Conservation (phyloP, 2,888 invertebrate species). For the Eilema caniola region DNA sequence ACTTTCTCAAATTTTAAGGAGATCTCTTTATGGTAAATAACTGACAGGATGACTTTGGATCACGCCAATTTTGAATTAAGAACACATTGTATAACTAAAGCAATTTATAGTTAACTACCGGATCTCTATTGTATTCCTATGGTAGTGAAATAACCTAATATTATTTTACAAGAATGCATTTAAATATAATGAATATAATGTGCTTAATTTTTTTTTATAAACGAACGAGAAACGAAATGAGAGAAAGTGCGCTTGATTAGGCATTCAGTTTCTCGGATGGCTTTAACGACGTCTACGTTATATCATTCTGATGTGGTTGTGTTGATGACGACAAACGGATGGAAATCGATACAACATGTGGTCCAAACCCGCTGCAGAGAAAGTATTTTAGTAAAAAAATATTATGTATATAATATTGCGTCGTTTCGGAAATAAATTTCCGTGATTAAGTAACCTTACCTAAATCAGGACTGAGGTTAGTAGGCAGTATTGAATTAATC, state of each 20-base stretch:
- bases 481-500: not conserved
- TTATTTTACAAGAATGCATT: not conserved
- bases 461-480: slow-evolving; percentile 6
- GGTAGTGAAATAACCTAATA: slow-evolving; percentile 8
- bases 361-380: slow-evolving; percentile 40
- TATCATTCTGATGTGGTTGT: slow-evolving; percentile 26
- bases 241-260: slow-evolving; percentile 42
- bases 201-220: slow-evolving; percentile 13
- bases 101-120: slow-evolving; percentile 43
- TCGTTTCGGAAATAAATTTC: slow-evolving; percentile 40
- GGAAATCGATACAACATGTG: slow-evolving; percentile 41
- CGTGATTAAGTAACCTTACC: slow-evolving; percentile 25
- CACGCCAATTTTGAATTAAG: slow-evolving; percentile 40
- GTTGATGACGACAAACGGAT: slow-evolving; percentile 41
- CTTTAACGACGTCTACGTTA: slow-evolving; percentile 29
- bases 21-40: slow-evolving; percentile 51
- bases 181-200: not conserved
- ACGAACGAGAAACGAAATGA: slow-evolving; percentile 12
- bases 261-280: slow-evolving; percentile 31
- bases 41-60: slow-evolving; percentile 37
- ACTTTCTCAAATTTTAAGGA: slow-evolving; percentile 76
- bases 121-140: slow-evolving; percentile 44
- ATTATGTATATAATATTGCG: slow-evolving; percentile 6
- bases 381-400: slow-evolving; percentile 36
- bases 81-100: slow-evolving; percentile 29